These are phyloP conservation scores for Danio tinwini DNA, from an alignment of 2,797 vertebrate genomes.

Conservation along the genomic window DNA sequence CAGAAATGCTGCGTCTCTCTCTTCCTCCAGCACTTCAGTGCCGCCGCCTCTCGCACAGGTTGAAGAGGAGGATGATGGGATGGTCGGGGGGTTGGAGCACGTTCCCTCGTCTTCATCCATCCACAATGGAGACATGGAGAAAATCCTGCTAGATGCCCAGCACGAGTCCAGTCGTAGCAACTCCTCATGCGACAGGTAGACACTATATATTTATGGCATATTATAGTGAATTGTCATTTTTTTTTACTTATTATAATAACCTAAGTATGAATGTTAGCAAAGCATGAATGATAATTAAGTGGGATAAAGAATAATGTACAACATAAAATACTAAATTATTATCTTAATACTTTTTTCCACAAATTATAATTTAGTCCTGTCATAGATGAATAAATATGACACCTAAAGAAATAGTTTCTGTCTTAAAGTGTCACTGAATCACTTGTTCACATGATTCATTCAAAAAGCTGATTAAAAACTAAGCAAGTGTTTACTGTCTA, in stretches of 20 bases:
- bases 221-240: neutral
- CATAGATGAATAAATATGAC: too few species aligned
- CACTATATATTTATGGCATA: neutral
- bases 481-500: too few species aligned
- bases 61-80: constrained; percentile 76
- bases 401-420: too few species aligned
- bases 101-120: constrained; percentile 97
- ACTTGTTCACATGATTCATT: too few species aligned
- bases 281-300: neutral
- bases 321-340: neutral
- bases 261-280: neutral
- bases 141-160: constrained; percentile 95
- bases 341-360: too few species aligned
- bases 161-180: constrained; percentile 97
- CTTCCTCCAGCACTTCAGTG: constrained; percentile 44
- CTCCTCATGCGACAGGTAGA: constrained; percentile 95
- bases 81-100: constrained; percentile 91
- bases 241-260: neutral
- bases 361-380: too few species aligned
- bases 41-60: constrained; percentile 78
- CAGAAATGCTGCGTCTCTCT: constrained; percentile 63
- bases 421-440: too few species aligned
- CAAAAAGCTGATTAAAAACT: too few species aligned
- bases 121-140: constrained; percentile 98
- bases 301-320: neutral